A percentile compares a stretch with the other conserved stretches of the same genome.
Evolutionary conservation across 2,888 invertebrate species (phyloP).

Genomic region (Pammene fasciana): DNA sequence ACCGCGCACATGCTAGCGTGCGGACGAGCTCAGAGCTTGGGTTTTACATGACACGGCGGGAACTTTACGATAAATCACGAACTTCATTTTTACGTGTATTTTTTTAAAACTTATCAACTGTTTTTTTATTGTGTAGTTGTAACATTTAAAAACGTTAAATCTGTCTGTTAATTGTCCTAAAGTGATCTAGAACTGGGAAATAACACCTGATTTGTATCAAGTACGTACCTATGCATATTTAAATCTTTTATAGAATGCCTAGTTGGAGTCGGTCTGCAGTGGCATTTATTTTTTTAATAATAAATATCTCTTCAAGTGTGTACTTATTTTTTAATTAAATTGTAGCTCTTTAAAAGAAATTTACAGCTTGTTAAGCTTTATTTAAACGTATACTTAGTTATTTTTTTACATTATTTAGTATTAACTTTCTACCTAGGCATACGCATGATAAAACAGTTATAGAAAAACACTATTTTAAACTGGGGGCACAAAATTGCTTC

Average conservation of each 20-base stretch:
- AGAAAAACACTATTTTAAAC: no score
- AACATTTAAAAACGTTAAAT: not conserved
- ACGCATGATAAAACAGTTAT: no score
- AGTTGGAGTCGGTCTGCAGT: no score
- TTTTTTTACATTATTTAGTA: no score
- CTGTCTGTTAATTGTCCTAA: not conserved
- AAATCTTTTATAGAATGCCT: not conserved
- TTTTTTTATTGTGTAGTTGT: slow-evolving; percentile 14
- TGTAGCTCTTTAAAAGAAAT: no score
- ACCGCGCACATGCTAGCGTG: slow-evolving; percentile 73
- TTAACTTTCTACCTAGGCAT: no score
- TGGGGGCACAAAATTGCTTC: no score
- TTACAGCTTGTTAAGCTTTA: no score
- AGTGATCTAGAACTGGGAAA: slow-evolving; percentile 28
- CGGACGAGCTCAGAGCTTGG: slow-evolving; percentile 57
- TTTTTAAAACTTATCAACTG: slow-evolving; percentile 11
- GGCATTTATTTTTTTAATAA: no score
- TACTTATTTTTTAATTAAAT: no score
- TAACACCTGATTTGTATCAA: slow-evolving; percentile 25
- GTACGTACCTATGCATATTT: slow-evolving; percentile 17
- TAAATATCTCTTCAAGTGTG: no score
- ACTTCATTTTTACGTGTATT: slow-evolving; percentile 51
- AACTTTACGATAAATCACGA: slow-evolving; percentile 75
- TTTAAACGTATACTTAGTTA: no score
- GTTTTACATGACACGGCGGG: slow-evolving; percentile 64